These are phyloP conservation scores for Oegoconia quadripuncta DNA, from an alignment of 2,888 invertebrate species.

Conservation along the genomic window DNA sequence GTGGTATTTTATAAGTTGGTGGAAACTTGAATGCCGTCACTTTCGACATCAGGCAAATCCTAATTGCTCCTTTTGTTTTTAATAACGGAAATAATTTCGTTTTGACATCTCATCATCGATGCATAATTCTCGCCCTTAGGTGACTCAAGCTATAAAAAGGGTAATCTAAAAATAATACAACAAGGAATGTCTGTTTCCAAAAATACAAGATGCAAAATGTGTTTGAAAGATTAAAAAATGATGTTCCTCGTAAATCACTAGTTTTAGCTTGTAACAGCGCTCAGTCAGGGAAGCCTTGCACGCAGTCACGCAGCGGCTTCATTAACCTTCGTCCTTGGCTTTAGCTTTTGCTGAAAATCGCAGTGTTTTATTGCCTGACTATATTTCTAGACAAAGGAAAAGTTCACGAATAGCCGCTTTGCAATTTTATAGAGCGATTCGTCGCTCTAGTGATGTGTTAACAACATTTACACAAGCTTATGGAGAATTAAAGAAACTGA, in stretches of 20 bases:
- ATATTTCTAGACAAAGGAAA: background rate
- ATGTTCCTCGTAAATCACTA: background rate
- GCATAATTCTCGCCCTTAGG: no score
- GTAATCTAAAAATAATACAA: background rate
- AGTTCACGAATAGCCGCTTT: background rate
- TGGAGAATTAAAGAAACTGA: no score
- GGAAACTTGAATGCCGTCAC: no score
- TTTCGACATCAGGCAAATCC: no score
- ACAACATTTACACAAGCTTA: background rate
- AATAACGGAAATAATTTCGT: no score
- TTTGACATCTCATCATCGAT: no score
- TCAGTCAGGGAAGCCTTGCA: constrained; percentile 28
- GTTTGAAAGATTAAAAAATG: background rate
- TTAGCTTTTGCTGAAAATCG: background rate
- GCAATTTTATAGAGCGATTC: background rate
- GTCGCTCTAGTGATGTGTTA: background rate
- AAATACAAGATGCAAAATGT: background rate
- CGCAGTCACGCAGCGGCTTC: constrained; percentile 48
- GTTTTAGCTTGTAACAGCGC: constrained; percentile 3
- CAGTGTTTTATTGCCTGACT: background rate
- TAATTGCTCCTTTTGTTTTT: no score
- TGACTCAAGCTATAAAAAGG: no score
- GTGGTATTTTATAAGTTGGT: no score
- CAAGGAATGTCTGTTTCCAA: background rate
- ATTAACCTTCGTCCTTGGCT: constrained; percentile 45